phyloP scores from a whole-genome alignment of 2,888 invertebrate genomes.

The Diaprepes abbreviatus region DNA sequence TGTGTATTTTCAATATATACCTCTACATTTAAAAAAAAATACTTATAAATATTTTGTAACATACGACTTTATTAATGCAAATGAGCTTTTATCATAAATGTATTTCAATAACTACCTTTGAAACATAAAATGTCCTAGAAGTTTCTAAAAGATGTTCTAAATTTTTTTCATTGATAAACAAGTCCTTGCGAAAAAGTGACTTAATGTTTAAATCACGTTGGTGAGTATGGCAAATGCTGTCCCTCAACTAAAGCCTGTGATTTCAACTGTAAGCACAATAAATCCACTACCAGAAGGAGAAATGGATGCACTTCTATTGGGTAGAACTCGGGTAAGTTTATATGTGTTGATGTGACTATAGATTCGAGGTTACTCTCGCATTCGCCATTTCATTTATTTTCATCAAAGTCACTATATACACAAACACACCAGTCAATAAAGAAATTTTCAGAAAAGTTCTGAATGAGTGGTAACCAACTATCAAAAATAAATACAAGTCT shows the following conservation, averaged over 20 bases:
- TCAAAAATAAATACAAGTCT: too few relatives aligned
- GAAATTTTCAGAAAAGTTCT: too few relatives aligned
- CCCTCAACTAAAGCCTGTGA: conserved; percentile 71
- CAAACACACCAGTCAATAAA: too few relatives aligned
- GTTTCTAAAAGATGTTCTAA: conserved; percentile 8
- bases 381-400: too few relatives aligned
- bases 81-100: not conserved
- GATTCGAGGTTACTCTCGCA: too few relatives aligned
- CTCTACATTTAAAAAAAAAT: conserved; percentile 5
- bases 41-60: conserved; percentile 14
- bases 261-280: conserved; percentile 70
- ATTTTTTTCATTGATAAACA: conserved; percentile 9
- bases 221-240: conserved; percentile 62
- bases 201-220: conserved; percentile 39
- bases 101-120: not conserved
- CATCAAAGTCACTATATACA: too few relatives aligned
- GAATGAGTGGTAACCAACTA: too few relatives aligned
- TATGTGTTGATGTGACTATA: not conserved
- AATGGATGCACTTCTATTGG: conserved; percentile 84
- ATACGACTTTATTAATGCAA: not conserved
- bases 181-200: conserved; percentile 20
- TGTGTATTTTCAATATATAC: conserved; percentile 20
- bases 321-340: conserved; percentile 82
- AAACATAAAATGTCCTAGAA: not conserved
- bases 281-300: conserved; percentile 76